phyloP scores from a whole-genome alignment of 2,888 invertebrate genomes.

The Conistra vaccinii region DNA sequence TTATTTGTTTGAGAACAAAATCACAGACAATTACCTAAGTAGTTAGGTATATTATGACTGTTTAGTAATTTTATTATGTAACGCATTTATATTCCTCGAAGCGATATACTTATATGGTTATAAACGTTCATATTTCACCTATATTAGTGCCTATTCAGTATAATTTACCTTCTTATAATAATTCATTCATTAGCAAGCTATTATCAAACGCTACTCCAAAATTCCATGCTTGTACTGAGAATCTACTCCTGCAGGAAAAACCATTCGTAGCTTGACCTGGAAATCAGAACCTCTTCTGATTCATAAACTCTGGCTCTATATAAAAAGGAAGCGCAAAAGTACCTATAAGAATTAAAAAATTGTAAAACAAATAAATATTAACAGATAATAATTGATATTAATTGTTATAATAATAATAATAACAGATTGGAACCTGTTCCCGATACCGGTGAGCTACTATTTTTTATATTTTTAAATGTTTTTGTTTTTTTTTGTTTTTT shows the following conservation, averaged over 20 bases:
- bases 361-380: too few species aligned
- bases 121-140: neutral
- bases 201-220: neutral
- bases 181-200: neutral
- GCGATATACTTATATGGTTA: neutral
- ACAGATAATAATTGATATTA: too few species aligned
- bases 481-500: too few species aligned
- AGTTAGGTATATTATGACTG: neutral
- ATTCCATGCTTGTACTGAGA: neutral
- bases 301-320: neutral
- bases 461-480: too few species aligned
- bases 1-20: neutral
- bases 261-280: neutral
- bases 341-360: too few species aligned
- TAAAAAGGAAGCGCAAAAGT: neutral
- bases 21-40: neutral
- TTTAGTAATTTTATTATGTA: neutral
- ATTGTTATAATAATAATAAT: too few species aligned
- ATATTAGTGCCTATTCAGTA: neutral
- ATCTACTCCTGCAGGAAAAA: neutral
- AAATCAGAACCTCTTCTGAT: neutral
- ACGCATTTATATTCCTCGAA: conserved; percentile 10
- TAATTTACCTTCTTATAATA: neutral
- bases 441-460: too few species aligned
- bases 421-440: too few species aligned